Base-by-base conservation (phyloP, 2,113 vertebrate genomes). In the Urocolius indicus region DNA sequence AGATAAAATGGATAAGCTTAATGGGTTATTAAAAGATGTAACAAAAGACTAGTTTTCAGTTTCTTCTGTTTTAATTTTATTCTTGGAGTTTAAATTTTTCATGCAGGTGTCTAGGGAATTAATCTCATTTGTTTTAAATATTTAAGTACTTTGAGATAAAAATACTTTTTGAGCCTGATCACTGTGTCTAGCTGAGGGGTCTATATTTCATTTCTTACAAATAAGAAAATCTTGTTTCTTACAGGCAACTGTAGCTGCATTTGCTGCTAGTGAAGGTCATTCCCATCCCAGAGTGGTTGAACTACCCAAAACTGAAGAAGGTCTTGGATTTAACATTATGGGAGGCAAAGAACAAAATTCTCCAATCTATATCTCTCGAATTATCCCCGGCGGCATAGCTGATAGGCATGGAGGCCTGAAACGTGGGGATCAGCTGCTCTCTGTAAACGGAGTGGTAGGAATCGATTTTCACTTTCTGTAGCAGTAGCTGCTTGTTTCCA, bases 311-410 rank as follows among this genome's bases (percentile, higher is more conserved):
- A 99, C 99, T 0, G 99, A 99, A 95, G 99, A 99, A 97, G 99
- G 99, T 22, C 98, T 99, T 78, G 99, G 99, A 81, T 99, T 99
- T 97, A 99, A 99, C 95, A 99, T 99, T 79, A 99, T 99, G 99
- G 99, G 99, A 71, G 99, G 99, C 90, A 99, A 99, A 98, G 99
- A 99, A 93, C 99, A 99, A 96, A 99, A 99, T 94, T 99, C 99
- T 9, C 99, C 99, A 3, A 99, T 99, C 92, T 99, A 99, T 90
- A 99, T 99, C 96, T 99, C 99, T 19, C 98, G 99, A 62, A 99
- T 99, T 96, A 99, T 99, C 96, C 99, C 99, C 30, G 99, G 98
- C 38, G 99, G 99, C 49, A 99, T 99, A 62, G 99, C 99, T 67
- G 99, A 99, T 95, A 98, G 99, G 34, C 99, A 99, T 1, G 99